Percentiles rank a stretch among this genome's conserved stretches.
These are phyloP conservation scores for Paracanthobrama guichenoti DNA, from an alignment of 2,113 vertebrate species.

Conservation along the genomic window DNA sequence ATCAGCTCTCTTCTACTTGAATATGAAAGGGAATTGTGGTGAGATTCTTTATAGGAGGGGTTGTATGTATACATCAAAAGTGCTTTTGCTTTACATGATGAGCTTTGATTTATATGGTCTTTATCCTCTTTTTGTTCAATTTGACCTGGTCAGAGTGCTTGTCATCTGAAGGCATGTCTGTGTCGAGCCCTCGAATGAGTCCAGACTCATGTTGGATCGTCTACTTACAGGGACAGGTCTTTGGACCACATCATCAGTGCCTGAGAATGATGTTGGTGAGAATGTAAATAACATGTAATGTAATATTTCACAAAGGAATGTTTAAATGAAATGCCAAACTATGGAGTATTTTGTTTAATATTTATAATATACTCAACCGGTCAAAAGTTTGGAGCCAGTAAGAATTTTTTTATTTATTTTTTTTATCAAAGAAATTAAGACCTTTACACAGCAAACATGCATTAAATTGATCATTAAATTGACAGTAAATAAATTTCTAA, in stretches of 20 bases:
- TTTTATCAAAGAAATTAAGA: too few species aligned
- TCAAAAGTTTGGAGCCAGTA: too few species aligned
- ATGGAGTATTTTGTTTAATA: not conserved
- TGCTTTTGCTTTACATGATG: not conserved
- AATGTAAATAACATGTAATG: not conserved
- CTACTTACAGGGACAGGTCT: constrained; percentile 74
- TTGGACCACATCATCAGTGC: constrained; percentile 78
- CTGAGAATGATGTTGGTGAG: constrained; percentile 73
- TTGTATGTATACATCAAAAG: not conserved
- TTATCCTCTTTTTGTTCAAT: not conserved
- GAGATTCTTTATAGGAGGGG: constrained; percentile 42
- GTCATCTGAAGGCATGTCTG: constrained; percentile 65
- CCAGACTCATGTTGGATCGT: constrained; percentile 71
- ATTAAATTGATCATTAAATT: too few species aligned
- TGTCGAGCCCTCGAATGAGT: constrained; percentile 74
- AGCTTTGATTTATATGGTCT: not conserved
- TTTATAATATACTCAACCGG: not conserved
- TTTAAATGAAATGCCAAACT: not conserved
- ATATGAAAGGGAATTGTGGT: constrained; percentile 74
- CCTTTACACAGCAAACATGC: too few species aligned
- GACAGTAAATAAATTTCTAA: not conserved
- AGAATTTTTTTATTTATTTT: too few species aligned
- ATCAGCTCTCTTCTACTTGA: constrained; percentile 70
- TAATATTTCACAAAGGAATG: not conserved
- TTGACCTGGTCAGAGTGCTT: constrained; percentile 64